Base-by-base conservation (phyloP, 2,113 vertebrate genomes). In the Rhynchomys soricoides region DNA sequence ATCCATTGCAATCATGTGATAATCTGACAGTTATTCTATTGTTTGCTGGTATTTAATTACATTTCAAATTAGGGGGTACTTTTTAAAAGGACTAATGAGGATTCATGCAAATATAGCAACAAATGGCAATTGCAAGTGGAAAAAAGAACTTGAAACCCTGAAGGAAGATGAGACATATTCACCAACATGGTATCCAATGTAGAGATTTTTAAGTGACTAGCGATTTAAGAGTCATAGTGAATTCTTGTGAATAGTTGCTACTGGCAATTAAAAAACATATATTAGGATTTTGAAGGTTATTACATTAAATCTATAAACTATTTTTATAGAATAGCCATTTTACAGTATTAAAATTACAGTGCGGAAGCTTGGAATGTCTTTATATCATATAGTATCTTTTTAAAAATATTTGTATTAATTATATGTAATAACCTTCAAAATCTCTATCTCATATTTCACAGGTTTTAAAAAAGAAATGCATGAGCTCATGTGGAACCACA, bases 1-100 rank as follows among this genome's bases (percentile, higher is more conserved):
- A 95, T 92, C 94, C 86, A 71, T 92, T 93, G 71, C 89, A 94
- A 94, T 87, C 66, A 82, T 24, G 29, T 78, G 37, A 89, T 97
- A 91, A 91, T 95, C 86, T 94, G 91, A 96, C 37, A 93, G 48
- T 17, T 55, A 94, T 95, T 95, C 71, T 91, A 34, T 50, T 96
- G 66, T 92, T 96, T 93, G 89, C 66, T 95, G 37, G 13, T 43
- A 19, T 97, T 96, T 95, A 97, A 97, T 96, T 89, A 94, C 29
- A 89, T 90, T 95, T 94, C 45, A 50, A 43, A 52, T 73, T 88
- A 89, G 15, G 8, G 22, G 22, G 17, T 73, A 31, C 24, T 71
- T 55, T 71, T 55, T 55, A 5, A 21, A 37, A 55, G 31, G 62
- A 55, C 90, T 50, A 88, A 73, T 40, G 64, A 62, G 82, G 89